These are phyloP conservation scores for Diabrotica undecimpunctata DNA, from an alignment of 1,140 invertebrate genomes.

Conservation along the genomic window DNA sequence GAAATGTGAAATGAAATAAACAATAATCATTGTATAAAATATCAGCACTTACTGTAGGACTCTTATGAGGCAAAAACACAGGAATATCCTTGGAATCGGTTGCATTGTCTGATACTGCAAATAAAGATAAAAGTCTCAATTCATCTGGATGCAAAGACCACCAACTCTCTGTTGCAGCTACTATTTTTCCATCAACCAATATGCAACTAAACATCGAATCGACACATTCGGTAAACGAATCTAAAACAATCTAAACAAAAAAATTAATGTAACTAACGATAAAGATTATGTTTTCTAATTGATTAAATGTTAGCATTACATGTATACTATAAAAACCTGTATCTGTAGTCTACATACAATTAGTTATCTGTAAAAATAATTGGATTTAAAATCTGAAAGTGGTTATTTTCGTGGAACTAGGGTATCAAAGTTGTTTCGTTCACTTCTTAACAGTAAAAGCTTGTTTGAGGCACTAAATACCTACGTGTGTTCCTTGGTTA, in stretches of 20 bases:
- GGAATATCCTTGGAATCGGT: constrained; percentile 70
- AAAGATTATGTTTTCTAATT: constrained; percentile 4
- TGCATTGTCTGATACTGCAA: constrained; percentile 61
- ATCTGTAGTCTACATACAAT: too few relatives aligned
- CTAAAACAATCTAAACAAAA: constrained; percentile 64
- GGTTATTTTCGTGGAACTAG: too few relatives aligned
- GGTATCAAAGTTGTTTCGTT: too few relatives aligned
- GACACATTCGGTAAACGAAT: constrained; percentile 70
- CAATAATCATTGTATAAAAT: too few relatives aligned
- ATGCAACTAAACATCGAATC: constrained; percentile 77
- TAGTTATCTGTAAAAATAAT: too few relatives aligned
- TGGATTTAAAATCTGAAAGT: too few relatives aligned
- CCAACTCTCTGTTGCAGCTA: constrained; percentile 76
- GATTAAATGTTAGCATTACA: too few relatives aligned
- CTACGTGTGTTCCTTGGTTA: too few relatives aligned
- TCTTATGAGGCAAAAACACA: constrained; percentile 77
- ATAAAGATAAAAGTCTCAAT: constrained; percentile 66
- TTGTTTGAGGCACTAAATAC: too few relatives aligned
- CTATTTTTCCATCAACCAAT: constrained; percentile 68
- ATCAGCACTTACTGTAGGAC: constrained; percentile 65
- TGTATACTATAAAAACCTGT: too few relatives aligned
- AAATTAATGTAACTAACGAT: constrained; percentile 11
- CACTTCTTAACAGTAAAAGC: too few relatives aligned
- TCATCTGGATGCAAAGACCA: constrained; percentile 69
- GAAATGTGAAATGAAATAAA: too few relatives aligned